Evolutionary conservation across 1,140 invertebrate genomes (phyloP).

Genomic region (Caerostris darwini): DNA sequence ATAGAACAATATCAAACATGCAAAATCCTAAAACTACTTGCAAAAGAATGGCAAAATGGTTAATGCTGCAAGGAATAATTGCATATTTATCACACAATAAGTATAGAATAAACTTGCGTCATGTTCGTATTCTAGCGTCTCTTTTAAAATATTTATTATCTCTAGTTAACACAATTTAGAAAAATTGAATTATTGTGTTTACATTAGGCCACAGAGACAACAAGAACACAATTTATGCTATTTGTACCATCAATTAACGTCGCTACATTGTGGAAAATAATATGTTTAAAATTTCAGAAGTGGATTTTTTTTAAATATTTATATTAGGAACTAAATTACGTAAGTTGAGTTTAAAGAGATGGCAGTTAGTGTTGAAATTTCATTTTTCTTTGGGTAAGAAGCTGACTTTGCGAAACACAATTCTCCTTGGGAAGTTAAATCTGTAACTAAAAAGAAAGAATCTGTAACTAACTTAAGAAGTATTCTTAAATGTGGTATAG

Average conservation of each 20-base stretch:
- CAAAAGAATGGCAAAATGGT: too few relatives aligned
- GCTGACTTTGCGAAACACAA: neutral
- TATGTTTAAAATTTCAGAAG: neutral
- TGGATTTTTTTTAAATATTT: too few relatives aligned
- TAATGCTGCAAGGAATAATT: too few relatives aligned
- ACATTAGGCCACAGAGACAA: neutral
- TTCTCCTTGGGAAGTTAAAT: neutral
- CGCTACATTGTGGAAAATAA: neutral
- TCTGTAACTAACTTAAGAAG: too few relatives aligned
- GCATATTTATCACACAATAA: neutral
- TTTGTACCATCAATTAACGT: neutral
- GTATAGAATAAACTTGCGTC: neutral
- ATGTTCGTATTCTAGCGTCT: neutral
- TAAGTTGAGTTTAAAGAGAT: neutral
- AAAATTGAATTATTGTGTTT: neutral
- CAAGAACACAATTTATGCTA: neutral
- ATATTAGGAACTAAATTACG: too few relatives aligned
- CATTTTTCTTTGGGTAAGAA: neutral
- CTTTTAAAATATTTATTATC: neutral
- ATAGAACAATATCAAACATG: too few relatives aligned
- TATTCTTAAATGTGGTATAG: too few relatives aligned
- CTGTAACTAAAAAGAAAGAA: too few relatives aligned
- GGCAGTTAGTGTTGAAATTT: neutral
- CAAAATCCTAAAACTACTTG: too few relatives aligned
- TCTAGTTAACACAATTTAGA: neutral